These are phyloP conservation scores for Todiramphus chloris DNA, from an alignment of 2,113 vertebrate genomes.

Conservation along the genomic window DNA sequence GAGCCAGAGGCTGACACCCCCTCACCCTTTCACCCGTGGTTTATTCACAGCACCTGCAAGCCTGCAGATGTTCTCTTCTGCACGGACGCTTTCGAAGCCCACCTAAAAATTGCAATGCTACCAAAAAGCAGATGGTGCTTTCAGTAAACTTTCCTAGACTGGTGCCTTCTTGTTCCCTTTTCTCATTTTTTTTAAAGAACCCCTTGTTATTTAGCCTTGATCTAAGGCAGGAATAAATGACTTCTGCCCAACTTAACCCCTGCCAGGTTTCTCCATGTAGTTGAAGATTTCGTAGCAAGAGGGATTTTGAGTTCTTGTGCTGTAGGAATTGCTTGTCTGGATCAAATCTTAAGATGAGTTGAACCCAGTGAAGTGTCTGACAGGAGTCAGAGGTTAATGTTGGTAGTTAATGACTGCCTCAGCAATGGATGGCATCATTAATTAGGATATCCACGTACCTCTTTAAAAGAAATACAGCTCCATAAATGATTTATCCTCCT, in stretches of 20 bases:
- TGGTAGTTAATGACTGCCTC: not conserved
- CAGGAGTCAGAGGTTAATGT: not conserved
- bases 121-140: not conserved
- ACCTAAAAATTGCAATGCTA: not conserved
- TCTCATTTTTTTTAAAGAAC: not conserved
- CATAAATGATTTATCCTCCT: not conserved
- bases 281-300: not conserved
- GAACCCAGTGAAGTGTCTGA: not conserved
- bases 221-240: no score
- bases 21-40: not conserved
- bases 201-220: no score
- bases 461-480: not conserved
- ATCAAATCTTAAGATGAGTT: not conserved
- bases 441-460: not conserved
- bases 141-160: not conserved
- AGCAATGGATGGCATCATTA: not conserved
- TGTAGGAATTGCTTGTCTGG: not conserved
- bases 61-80: not conserved
- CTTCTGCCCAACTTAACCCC: no score
- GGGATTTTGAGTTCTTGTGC: not conserved
- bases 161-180: not conserved
- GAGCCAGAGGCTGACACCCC: not conserved
- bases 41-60: not conserved
- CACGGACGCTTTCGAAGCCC: not conserved
- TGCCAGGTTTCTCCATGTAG: not conserved